A percentile compares a stretch with the other conserved stretches of the same genome.
These are phyloP conservation scores for Petroica traversi DNA, from an alignment of 2,113 vertebrate species.

Conservation along the genomic window DNA sequence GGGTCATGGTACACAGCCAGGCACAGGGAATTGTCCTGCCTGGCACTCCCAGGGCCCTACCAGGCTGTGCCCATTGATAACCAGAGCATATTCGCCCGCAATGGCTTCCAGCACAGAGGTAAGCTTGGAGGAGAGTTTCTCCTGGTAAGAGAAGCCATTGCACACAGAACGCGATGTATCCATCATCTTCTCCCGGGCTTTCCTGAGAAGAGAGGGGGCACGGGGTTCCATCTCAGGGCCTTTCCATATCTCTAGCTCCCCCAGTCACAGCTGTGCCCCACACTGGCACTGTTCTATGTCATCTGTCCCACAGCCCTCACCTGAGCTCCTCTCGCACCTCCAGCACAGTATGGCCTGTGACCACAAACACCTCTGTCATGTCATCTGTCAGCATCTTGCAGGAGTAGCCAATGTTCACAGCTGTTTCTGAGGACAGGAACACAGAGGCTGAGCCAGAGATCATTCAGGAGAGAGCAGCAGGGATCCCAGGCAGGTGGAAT, in stretches of 20 bases:
- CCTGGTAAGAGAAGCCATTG: slow-evolving; percentile 77
- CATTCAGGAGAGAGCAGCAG: background rate
- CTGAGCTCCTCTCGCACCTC: slow-evolving; percentile 90
- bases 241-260: background rate
- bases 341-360: slow-evolving; percentile 88
- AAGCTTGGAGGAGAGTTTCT: slow-evolving; percentile 65
- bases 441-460: background rate
- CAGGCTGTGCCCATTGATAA: slow-evolving; percentile 93
- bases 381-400: slow-evolving; percentile 96
- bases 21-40: background rate
- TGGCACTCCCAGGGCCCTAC: slow-evolving; percentile 60
- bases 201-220: slow-evolving; percentile 63
- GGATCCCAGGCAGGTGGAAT: background rate
- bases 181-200: slow-evolving; percentile 86
- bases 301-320: slow-evolving; percentile 47
- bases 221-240: rapidly evolving
- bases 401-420: slow-evolving; percentile 93
- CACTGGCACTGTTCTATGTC: rapidly evolving
- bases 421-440: slow-evolving; percentile 79
- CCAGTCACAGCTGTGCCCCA: rapidly evolving
- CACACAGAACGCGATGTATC: slow-evolving; percentile 65
- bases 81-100: slow-evolving; percentile 87
- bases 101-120: slow-evolving; percentile 84
- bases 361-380: slow-evolving; percentile 88
- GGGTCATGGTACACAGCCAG: rapidly evolving